Base-by-base conservation (phyloP, 35 echinoderm and acorn worm species). In the Anneissia japonica region DNA sequence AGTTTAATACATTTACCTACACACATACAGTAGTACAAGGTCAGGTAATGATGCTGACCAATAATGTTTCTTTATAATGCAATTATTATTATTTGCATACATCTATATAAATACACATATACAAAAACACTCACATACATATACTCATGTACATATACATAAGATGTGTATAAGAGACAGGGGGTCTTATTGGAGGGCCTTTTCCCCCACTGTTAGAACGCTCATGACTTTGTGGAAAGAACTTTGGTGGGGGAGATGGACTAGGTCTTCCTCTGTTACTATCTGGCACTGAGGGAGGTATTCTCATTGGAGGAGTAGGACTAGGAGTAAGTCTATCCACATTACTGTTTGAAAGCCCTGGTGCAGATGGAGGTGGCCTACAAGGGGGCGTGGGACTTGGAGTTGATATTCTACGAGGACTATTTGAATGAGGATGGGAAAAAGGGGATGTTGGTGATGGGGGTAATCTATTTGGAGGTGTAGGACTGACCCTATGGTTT, bases 191-290 rank as follows among this genome's bases (percentile, higher is more conserved):
- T 35, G 64, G 84, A 74, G 36, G 73, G 21, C 51, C 51, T 64
- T 23, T 64, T 16, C 51, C 51, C 11, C 9, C 51, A 64, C 51
- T 64, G 51, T 64, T 64, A 3, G 21, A 2, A 2, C 23, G 56
- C 32, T 32, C 55, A 16, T 19, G 26, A 45, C n/a, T 51, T 82
- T 75, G 37, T 87, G 81, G 36, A 29, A 9, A 26, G 37, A 77
- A 38, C 38, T 31, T 37, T 86, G 55, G 32, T 80, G 30, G 31
- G 40, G 80, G 36, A 86, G 91, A 30, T 74, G 79, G 74, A 84
- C 83, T 39, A 40, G 28, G 84, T 16, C 39, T 39, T 40, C 51
- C 51, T 64, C 10, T 26, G 4, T 4, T 26, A 64, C 51, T 64
- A 23, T 26, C 26, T 26, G 26, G 7, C n/a, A n/a, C n/a, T n/a